Base-by-base conservation (phyloP, 2,797 vertebrate species). In the Poliocrania exsul region DNA sequence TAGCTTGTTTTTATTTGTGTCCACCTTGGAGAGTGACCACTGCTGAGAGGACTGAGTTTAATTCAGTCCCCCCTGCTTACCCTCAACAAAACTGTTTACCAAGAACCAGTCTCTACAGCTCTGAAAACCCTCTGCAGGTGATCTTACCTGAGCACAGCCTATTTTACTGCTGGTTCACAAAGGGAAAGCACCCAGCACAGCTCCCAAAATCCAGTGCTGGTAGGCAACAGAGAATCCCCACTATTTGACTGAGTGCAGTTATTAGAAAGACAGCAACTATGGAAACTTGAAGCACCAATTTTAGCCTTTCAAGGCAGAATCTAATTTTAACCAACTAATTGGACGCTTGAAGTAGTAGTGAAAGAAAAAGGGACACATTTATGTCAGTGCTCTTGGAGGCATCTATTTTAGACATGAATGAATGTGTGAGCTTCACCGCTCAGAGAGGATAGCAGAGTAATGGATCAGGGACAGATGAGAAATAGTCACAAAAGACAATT, bases 241-340 rank as follows among this genome's bases (percentile, higher is more conserved):
- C 49, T 16, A 58, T 33, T 62, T 38, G 73, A 77, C 11, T 5
- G 25, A 81, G 44, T 16, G 70, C 49, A 69, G 37, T 81, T 72
- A 47, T 72, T 24, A 88, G 54, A 69, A 86, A 86, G 75, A 33
- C 65, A 79, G 93, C 81, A 84, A 75, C 91, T 73, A 92, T 72
- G 92, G 95, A 65, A 93, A 95, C 86, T 10, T 38, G 56, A 38
- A 81, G 77, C 79, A 94, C 74, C 71, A 77, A 35, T 92, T 95
- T 90, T 64, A 86, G 73, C 57, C 77, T 93, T 96, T 62, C 7
- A 20, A 90, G 86, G 83, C 67, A 79, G 73, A 84, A 75, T 35
- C 88, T 91, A 93, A 92, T 95, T 96, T 96, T 96, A 95, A 77
- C 73, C 40, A 79, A 29, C 78, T 84, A 88, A 86, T 73, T 64